A percentile compares a stretch with the other conserved stretches of the same genome.
These are phyloP conservation scores for Sylvia atricapilla DNA, from an alignment of 2,113 vertebrate genomes.

Conservation along the genomic window DNA sequence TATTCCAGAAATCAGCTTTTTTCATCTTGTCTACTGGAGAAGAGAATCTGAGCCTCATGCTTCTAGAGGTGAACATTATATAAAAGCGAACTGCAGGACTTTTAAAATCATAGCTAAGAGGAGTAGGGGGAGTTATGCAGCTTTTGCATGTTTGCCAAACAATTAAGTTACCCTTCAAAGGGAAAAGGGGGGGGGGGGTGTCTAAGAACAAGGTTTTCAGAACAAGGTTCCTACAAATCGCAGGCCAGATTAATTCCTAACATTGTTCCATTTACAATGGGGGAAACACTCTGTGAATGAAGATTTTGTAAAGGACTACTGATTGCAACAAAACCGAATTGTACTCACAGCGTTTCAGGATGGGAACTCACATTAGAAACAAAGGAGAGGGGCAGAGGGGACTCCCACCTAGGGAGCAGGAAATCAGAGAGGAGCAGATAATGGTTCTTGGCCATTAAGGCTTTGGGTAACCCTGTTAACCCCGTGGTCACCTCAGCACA, in stretches of 20 bases:
- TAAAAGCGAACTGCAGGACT: not conserved
- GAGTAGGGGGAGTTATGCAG: not conserved
- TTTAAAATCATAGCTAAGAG: not conserved
- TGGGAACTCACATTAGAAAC: conserved; percentile 38
- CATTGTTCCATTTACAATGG: conserved; percentile 51
- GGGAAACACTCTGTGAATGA: conserved; percentile 36
- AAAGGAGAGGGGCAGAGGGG: conserved; percentile 31
- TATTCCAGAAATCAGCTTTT: not conserved
- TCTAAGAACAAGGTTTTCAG: not conserved
- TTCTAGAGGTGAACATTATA: not conserved
- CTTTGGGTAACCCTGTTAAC: conserved; percentile 22
- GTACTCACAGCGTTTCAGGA: conserved; percentile 23
- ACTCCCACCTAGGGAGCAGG: conserved; percentile 46
- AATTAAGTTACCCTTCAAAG: not conserved
- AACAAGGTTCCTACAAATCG: not conserved
- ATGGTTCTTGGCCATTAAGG: not conserved
- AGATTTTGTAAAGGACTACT: conserved; percentile 18
- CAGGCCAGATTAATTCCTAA: conserved; percentile 43
- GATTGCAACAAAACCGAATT: conserved; percentile 40
- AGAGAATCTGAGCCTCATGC: not conserved
- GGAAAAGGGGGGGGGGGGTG: not conserved
- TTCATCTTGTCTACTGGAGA: not conserved
- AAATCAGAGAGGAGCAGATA: conserved; percentile 43
- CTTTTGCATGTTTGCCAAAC: not conserved
- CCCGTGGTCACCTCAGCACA: not conserved